Base-by-base conservation (phyloP, 2,113 vertebrate species). In the Sitta europaea region DNA sequence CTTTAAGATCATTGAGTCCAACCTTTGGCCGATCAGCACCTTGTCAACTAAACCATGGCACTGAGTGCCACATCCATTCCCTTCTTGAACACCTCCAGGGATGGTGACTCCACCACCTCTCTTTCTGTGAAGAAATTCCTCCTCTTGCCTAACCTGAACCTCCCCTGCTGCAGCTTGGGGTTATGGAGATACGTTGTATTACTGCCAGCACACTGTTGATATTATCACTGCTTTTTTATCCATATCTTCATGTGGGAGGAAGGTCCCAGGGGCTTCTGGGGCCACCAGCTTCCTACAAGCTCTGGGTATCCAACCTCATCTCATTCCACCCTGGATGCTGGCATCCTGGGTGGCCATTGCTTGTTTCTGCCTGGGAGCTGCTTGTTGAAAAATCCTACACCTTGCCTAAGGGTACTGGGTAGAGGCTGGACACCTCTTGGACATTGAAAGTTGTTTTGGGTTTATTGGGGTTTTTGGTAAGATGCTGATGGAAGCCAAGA, bases 151-250 rank as follows among this genome's bases (percentile, higher is more conserved):
- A 62, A 76, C 35, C 22, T 43, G 31, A 42, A 33, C 48, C 14
- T 76, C 5, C 35, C 17, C 17, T 83, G 31, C 22, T 11, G 10
- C 42, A 83, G 25, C 27, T 17, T 70, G 42, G 33, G 14, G 31
- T 31, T 55, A 17, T 7, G 28, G 36, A 45, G 23, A 45, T 29
- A n/a, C 0, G 0, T 43, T 58, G 11, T 25, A 24, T 53, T 70
- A 54, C 42, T 79, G 35, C 29, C n/a, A 81, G 57, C 27, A 59
- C 10, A 5, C 19, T 76, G 35, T 25, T 85, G 43, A 20, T 86
- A 27, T 58, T 93, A 67, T 7, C 6, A 54, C 27, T 43, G 5
- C 20, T 71, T 61, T 89, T 89, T 79, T 6, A 18, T 66, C 65
- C 7, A 3, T 57, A 47, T 50, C 21, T 72, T 28, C 42, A n/a